phyloP scores from a whole-genome alignment of 1,140 invertebrate genomes.

The Condylostylus longicornis region DNA sequence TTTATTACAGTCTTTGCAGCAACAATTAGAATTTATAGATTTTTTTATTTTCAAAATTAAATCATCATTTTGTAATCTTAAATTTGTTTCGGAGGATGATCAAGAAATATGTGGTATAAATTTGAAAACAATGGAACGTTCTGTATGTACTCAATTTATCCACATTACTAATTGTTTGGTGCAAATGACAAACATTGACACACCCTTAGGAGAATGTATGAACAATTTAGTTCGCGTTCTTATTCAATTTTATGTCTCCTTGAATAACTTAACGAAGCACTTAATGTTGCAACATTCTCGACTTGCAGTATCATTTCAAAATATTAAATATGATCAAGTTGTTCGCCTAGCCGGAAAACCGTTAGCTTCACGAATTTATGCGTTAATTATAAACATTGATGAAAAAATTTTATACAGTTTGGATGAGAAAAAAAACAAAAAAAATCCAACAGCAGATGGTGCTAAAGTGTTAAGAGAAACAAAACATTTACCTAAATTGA shows the following conservation, averaged over 20 bases:
- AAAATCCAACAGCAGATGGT: slow-evolving; percentile 31
- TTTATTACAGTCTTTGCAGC: slow-evolving; percentile 17
- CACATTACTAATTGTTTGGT: slow-evolving; percentile 20
- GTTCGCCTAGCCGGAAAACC: slow-evolving; percentile 38
- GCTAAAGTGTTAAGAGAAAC: slow-evolving; percentile 44
- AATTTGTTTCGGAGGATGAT: slow-evolving; percentile 21
- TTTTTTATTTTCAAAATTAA: slow-evolving; percentile 27
- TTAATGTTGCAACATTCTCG: slow-evolving; percentile 10
- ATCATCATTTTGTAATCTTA: slow-evolving; percentile 21
- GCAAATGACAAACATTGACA: slow-evolving; percentile 19
- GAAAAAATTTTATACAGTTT: slow-evolving; percentile 31
- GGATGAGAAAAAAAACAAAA: slow-evolving; percentile 8
- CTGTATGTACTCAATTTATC: slow-evolving; percentile 24
- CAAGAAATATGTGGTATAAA: slow-evolving; percentile 18
- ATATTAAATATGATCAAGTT: neutral
- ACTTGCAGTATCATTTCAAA: neutral
- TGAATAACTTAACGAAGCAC: slow-evolving; percentile 25
- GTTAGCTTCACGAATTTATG: slow-evolving; percentile 37
- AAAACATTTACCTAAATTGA: slow-evolving; percentile 39
- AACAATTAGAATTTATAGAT: slow-evolving; percentile 25
- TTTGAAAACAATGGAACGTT: slow-evolving; percentile 19
- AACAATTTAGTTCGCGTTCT: slow-evolving; percentile 21
- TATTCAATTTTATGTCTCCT: slow-evolving; percentile 22
- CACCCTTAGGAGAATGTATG: slow-evolving; percentile 20
- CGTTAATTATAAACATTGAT: slow-evolving; percentile 38